A percentile compares a stretch with the other conserved stretches of the same genome.
These are phyloP conservation scores for Psilopsiagon aymara DNA, from an alignment of 2,113 vertebrate genomes.

Conservation along the genomic window DNA sequence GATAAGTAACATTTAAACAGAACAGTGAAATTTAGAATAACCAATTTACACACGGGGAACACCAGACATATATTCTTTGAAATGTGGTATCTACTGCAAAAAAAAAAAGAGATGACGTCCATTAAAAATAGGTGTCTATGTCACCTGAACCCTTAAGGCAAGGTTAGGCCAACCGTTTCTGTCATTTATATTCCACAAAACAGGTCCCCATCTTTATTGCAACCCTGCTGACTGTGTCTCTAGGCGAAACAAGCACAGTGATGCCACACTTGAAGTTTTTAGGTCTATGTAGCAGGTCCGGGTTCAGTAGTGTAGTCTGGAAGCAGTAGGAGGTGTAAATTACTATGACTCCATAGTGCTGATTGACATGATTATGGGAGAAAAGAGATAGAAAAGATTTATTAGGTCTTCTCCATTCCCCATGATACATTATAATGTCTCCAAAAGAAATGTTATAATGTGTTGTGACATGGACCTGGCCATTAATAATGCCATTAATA, in stretches of 20 bases:
- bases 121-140: not conserved
- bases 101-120: not conserved
- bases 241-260: not conserved
- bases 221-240: not conserved
- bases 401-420: conserved; percentile 29
- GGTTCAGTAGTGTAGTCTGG: not conserved
- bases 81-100: not conserved
- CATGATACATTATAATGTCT: not conserved
- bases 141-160: not conserved
- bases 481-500: conserved; percentile 37
- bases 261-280: not conserved
- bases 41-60: not conserved
- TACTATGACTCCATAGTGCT: not conserved
- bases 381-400: conserved; percentile 36
- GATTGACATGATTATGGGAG: conserved; percentile 40
- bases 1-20: not conserved
- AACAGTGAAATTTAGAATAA: not conserved
- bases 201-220: not conserved
- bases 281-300: not conserved
- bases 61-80: not conserved
- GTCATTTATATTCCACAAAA: not conserved
- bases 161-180: not conserved
- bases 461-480: conserved; percentile 22
- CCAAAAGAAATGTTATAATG: conserved; percentile 19
- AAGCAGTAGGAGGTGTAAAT: not conserved